phyloP scores from a whole-genome alignment of 1,140 invertebrate species.

The Panagrolaimus sp. region DNA sequence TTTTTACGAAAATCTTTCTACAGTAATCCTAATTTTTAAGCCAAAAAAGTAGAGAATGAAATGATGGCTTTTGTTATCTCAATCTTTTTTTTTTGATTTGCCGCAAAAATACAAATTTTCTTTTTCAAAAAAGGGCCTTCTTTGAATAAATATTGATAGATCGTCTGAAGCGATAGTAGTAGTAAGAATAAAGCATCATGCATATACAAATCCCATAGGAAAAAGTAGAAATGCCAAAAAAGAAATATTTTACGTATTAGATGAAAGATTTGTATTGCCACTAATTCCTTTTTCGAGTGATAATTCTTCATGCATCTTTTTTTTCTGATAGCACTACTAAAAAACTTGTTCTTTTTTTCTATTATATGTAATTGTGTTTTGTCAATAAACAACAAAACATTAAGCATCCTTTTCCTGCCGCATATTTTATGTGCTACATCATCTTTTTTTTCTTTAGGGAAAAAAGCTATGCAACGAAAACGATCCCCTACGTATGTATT shows the following conservation, averaged over 20 bases:
- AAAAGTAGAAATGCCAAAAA: background rate
- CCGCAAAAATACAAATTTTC: too few relatives aligned
- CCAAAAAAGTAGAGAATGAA: too few relatives aligned
- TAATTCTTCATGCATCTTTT: background rate
- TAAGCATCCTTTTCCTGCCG: background rate
- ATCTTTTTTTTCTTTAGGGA: too few relatives aligned
- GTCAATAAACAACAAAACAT: background rate
- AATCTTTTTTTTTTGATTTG: background rate
- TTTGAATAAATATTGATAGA: slow-evolving; percentile 1
- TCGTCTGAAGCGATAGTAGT: background rate
- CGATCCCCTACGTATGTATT: too few relatives aligned
- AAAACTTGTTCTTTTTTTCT: too few relatives aligned
- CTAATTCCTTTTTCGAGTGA: background rate
- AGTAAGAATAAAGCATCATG: background rate
- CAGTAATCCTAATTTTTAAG: too few relatives aligned
- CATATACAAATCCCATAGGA: slow-evolving; percentile 10
- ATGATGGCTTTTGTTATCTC: background rate
- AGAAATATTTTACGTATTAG: slow-evolving; percentile 10
- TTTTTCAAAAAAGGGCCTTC: too few relatives aligned
- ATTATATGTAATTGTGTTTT: background rate
- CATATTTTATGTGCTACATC: too few relatives aligned
- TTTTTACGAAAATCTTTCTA: too few relatives aligned
- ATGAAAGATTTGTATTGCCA: background rate
- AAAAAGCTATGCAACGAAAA: too few relatives aligned
- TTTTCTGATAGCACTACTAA: too few relatives aligned